Evolutionary conservation across 2,888 invertebrate species (phyloP), one percentile per base, ranked within the genome.

Genomic region (Tiliacea aurago): DNA sequence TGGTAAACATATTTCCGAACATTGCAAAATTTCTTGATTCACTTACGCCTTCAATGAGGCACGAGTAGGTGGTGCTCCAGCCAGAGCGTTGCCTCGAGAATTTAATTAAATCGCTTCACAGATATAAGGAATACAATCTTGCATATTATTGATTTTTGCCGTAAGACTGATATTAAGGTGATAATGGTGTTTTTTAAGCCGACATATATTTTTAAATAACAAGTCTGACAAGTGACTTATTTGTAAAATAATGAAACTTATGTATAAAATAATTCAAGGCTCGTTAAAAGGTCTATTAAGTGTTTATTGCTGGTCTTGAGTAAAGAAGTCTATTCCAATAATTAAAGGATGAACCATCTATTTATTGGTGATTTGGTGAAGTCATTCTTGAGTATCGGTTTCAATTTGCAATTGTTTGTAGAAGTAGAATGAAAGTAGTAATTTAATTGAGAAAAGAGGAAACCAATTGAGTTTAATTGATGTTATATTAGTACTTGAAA

Each of bases 381-480:
- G 41, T 53, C 23, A 37, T 15, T 51, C 23, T 49, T 4, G 33
- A 33, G 41, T 43, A 61, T 47, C 43, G 4, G 62, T 43, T 61
- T 71, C 23, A 70, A 77, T 73, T 77, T 62, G 61, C 63, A 84
- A 81, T 78, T 81, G 63, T 67, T 77, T 55, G 15, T 51, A 33
- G 67, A 77, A 80, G 62, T 75, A 75, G 20, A 77, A 68, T 58
- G 63, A 78, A 78, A 70, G 63, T 83, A 70, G 70, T 70, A 49
- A 76, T 73, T 70, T 74, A 86, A 81, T 80, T 80, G 78, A 66
- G 43, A 55, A 47, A 66, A 77, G 70, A 70, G 58, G 76, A 79
- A 78, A 83, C 71, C 78, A 81, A 86, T 86, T 86, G 73, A 70
- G 58, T 75, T 72, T 84, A 86, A 85, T 84, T 84, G 72, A 37